These are phyloP conservation scores for Kryptolebias marmoratus DNA, from an alignment of 2,113 vertebrate species.

Conservation along the genomic window DNA sequence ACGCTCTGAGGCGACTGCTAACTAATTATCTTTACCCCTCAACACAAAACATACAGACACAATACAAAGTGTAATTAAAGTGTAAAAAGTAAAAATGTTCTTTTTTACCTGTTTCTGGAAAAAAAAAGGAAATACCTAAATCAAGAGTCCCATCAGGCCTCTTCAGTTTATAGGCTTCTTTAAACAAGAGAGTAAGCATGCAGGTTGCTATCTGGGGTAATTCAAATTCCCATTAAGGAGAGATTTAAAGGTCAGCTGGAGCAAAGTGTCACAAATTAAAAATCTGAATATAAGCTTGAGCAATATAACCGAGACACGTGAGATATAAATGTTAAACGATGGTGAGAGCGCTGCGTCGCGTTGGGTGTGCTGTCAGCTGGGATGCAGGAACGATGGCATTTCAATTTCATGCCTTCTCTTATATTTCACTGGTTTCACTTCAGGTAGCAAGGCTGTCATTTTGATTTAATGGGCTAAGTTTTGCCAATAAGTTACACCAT, in stretches of 20 bases:
- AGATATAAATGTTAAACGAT: background rate
- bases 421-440: slow-evolving; percentile 14
- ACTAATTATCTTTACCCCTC: slow-evolving; percentile 17
- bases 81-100: too few relatives aligned
- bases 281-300: background rate
- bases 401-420: slow-evolving; percentile 7
- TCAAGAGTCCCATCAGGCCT: background rate
- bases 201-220: background rate
- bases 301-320: background rate
- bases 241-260: slow-evolving; percentile 26
- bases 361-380: background rate
- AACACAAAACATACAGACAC: background rate
- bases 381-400: slow-evolving; percentile 4
- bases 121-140: background rate
- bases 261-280: slow-evolving; percentile 10
- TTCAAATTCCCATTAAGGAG: slow-evolving; percentile 18
- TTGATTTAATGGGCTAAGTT: slow-evolving; percentile 2
- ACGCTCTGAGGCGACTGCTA: slow-evolving; percentile 5
- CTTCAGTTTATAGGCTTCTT: background rate
- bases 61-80: background rate
- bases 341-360: background rate
- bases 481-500: background rate
- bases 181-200: slow-evolving; percentile 7
- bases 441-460: background rate
- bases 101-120: background rate